phyloP scores from a whole-genome alignment of 2,797 vertebrate genomes.

The Philypnodon macrostomus region DNA sequence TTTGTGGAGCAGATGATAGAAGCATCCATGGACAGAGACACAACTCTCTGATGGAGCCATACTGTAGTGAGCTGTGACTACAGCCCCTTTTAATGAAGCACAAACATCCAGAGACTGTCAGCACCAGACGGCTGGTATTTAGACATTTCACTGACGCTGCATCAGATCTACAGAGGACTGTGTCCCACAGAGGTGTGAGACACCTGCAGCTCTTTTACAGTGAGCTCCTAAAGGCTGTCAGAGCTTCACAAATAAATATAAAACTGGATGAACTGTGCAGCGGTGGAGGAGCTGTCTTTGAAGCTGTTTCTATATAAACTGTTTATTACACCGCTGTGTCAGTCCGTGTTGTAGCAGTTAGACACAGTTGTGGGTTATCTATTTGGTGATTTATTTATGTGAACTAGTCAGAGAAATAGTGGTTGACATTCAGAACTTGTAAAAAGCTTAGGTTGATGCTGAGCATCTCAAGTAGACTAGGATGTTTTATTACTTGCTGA shows the following conservation, averaged over 20 bases:
- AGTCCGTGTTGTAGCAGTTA: conserved; percentile 77
- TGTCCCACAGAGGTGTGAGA: not conserved
- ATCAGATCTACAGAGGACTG: conserved; percentile 11
- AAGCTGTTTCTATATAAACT: conserved; percentile 66
- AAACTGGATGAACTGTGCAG: conserved; percentile 54
- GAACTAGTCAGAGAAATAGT: conserved; percentile 68
- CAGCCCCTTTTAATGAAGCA: conserved; percentile 59
- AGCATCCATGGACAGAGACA: conserved; percentile 48
- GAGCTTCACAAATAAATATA: conserved; percentile 27
- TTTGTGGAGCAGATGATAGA: conserved; percentile 41
- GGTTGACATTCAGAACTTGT: conserved; percentile 61
- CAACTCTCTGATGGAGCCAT: conserved; percentile 51
- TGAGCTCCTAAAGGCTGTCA: conserved; percentile 37
- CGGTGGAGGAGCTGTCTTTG: conserved; percentile 36
- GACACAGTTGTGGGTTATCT: conserved; percentile 70
- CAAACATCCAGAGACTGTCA: conserved; percentile 50
- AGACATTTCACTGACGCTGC: conserved; percentile 22
- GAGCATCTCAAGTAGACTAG: conserved; percentile 67
- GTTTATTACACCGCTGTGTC: conserved; percentile 74
- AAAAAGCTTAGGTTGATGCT: conserved; percentile 64
- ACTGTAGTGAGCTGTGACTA: conserved; percentile 52
- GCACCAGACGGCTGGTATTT: conserved; percentile 26
- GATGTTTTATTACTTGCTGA: conserved; percentile 50
- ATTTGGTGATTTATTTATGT: conserved; percentile 77
- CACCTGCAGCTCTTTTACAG: conserved; percentile 26